Percentiles rank a stretch among this genome's conserved stretches.
phyloP scores from a whole-genome alignment of 1,140 invertebrate genomes.

The Anadara kagoshimensis region DNA sequence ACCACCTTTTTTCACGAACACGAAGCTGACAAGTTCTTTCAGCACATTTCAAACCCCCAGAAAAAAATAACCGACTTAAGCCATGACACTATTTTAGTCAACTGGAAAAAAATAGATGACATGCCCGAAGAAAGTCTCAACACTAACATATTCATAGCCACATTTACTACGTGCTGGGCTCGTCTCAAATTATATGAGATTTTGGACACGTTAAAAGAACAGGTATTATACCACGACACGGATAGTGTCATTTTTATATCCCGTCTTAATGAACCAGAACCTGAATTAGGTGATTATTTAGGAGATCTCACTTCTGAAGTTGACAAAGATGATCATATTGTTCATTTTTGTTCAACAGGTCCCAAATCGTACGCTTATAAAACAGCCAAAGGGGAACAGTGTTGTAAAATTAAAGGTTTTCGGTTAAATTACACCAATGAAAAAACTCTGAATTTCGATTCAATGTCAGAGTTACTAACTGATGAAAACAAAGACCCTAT shows the following conservation, averaged over 20 bases:
- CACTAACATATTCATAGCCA: slow-evolving; percentile 68
- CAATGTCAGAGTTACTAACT: not conserved
- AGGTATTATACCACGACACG: slow-evolving; percentile 73
- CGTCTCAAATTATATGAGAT: slow-evolving; percentile 69
- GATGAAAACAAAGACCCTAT: not conserved
- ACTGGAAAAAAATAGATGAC: not conserved
- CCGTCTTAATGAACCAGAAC: slow-evolving; percentile 7
- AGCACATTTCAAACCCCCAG: slow-evolving; percentile 47
- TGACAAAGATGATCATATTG: slow-evolving; percentile 24
- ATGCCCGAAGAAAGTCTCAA: slow-evolving; percentile 1
- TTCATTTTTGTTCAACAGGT: slow-evolving; percentile 38
- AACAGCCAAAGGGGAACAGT: slow-evolving; percentile 13
- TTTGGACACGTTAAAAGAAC: slow-evolving; percentile 60
- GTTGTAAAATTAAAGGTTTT: slow-evolving; percentile 41
- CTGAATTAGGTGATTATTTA: slow-evolving; percentile 29
- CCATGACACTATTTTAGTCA: slow-evolving; percentile 23
- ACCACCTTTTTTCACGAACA: slow-evolving; percentile 22
- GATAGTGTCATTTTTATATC: slow-evolving; percentile 52
- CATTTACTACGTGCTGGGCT: slow-evolving; percentile 70
- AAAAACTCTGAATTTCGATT: slow-evolving; percentile 23
- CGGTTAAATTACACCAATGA: slow-evolving; percentile 29
- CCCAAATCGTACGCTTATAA: slow-evolving; percentile 41
- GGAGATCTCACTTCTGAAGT: slow-evolving; percentile 42
- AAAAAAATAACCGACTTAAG: slow-evolving; percentile 35
- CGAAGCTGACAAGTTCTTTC: slow-evolving; percentile 49